Evolutionary conservation across 1,140 invertebrate species (phyloP).

Genomic region (Brachionus paranguensis): DNA sequence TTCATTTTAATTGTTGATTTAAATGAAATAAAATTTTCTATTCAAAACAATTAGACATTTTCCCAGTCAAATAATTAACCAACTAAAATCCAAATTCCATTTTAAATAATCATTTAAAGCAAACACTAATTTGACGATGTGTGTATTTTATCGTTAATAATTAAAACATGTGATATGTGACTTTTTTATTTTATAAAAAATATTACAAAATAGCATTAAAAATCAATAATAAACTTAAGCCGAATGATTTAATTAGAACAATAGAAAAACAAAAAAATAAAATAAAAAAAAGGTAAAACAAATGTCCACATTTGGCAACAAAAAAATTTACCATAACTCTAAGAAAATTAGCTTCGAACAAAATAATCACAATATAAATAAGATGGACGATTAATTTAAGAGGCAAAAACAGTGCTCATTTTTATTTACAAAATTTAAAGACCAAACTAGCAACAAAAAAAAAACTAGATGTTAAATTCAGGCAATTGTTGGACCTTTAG

Average conservation of each 20-base stretch:
- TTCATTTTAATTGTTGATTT: no score
- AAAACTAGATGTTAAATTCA: not conserved
- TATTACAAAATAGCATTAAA: conserved; percentile 31
- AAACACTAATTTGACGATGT: not conserved
- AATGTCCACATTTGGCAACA: not conserved
- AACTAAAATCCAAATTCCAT: not conserved
- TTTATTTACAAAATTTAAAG: not conserved
- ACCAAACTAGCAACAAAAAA: not conserved
- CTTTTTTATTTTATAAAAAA: conserved; percentile 18
- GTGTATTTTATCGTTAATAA: not conserved
- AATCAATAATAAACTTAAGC: not conserved
- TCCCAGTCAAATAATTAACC: not conserved
- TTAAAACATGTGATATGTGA: conserved; percentile 20
- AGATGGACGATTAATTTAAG: conserved; percentile 22
- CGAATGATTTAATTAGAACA: not conserved
- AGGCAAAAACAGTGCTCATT: not conserved
- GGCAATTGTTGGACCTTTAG: not conserved
- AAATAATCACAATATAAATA: conserved; percentile 19
- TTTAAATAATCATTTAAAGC: not conserved
- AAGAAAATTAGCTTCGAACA: not conserved
- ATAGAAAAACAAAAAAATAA: not conserved
- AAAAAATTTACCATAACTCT: conserved; percentile 3
- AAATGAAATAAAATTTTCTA: not conserved
- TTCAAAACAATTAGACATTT: not conserved
- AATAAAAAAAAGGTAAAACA: not conserved